Conservation (phyloP, 2,888 invertebrate genomes). For the Andrena camellia region DNA sequence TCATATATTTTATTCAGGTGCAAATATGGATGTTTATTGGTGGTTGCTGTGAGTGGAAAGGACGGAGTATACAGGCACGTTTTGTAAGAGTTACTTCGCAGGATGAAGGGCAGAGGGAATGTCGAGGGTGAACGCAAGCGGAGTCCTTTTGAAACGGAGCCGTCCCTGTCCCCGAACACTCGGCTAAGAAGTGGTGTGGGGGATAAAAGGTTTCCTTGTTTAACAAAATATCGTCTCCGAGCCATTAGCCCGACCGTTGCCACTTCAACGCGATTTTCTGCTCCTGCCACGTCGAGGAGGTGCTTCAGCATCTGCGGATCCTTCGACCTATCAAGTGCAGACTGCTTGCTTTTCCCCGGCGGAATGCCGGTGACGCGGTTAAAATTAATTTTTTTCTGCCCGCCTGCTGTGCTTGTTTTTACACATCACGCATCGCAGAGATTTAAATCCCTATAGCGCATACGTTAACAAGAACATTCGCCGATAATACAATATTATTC, state of each 20-base stretch:
- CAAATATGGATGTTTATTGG: not conserved
- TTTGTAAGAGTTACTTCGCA: conserved; percentile 16
- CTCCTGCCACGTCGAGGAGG: conserved; percentile 76
- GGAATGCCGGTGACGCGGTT: conserved; percentile 32
- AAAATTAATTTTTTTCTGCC: conserved; percentile 41
- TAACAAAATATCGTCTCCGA: conserved; percentile 83
- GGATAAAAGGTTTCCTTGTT: conserved; percentile 85
- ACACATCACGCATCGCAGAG: not conserved
- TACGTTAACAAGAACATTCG: not conserved
- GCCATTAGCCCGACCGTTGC: conserved; percentile 83
- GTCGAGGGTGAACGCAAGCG: conserved; percentile 26
- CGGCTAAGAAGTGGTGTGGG: conserved; percentile 69
- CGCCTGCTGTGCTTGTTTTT: not conserved
- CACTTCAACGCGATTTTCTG: conserved; percentile 81
- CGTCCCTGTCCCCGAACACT: conserved; percentile 75
- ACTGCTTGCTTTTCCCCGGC: conserved; percentile 46
- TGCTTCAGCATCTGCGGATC: conserved; percentile 73
- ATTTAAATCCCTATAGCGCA: not conserved
- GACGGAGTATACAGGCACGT: conserved; percentile 13
- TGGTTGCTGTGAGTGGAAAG: not conserved
- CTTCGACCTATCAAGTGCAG: conserved; percentile 74
- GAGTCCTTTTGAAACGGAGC: conserved; percentile 46
- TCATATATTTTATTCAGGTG: not conserved
- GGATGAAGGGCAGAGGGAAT: conserved; percentile 13
- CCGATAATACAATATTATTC: too few relatives aligned